These are phyloP conservation scores for Campoplex nolae DNA, from an alignment of 2,888 invertebrate species.

Conservation along the genomic window DNA sequence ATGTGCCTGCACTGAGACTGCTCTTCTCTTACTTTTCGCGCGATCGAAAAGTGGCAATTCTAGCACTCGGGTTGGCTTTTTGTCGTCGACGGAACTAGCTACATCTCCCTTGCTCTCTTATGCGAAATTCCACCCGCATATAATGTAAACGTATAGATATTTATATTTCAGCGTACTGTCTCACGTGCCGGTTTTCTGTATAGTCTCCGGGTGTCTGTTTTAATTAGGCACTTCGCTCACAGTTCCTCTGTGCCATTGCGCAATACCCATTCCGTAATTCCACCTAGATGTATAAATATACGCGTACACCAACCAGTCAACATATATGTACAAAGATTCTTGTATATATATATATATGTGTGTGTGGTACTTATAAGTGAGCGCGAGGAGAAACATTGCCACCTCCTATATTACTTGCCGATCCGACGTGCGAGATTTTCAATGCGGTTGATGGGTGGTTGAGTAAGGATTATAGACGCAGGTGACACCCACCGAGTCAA, in stretches of 20 bases:
- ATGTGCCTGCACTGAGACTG: conserved; percentile 55
- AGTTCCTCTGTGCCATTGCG: conserved; percentile 67
- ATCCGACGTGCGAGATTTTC: conserved; percentile 77
- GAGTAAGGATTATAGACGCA: conserved; percentile 83
- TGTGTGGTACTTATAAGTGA: conserved; percentile 53
- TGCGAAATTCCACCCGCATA: conserved; percentile 63
- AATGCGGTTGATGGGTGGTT: conserved; percentile 83
- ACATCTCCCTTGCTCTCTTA: conserved; percentile 80
- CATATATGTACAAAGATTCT: not conserved
- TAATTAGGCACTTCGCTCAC: conserved; percentile 86
- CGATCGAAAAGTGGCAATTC: conserved; percentile 84
- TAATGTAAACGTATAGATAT: conserved; percentile 36
- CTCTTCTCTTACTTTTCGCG: conserved; percentile 80
- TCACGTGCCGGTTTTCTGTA: conserved; percentile 76
- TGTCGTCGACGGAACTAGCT: conserved; percentile 81
- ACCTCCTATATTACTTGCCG: conserved; percentile 77
- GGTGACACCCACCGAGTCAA: conserved; percentile 77
- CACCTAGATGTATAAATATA: conserved; percentile 41
- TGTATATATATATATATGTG: conserved; percentile 28
- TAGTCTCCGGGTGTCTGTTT: conserved; percentile 84
- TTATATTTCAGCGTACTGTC: conserved; percentile 52
- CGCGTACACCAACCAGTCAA: conserved; percentile 67
- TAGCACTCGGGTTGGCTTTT: conserved; percentile 80
- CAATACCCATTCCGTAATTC: conserved; percentile 63
- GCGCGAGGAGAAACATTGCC: conserved; percentile 72